phyloP scores from a whole-genome alignment of 2,113 vertebrate species.

The Plotosus lineatus region DNA sequence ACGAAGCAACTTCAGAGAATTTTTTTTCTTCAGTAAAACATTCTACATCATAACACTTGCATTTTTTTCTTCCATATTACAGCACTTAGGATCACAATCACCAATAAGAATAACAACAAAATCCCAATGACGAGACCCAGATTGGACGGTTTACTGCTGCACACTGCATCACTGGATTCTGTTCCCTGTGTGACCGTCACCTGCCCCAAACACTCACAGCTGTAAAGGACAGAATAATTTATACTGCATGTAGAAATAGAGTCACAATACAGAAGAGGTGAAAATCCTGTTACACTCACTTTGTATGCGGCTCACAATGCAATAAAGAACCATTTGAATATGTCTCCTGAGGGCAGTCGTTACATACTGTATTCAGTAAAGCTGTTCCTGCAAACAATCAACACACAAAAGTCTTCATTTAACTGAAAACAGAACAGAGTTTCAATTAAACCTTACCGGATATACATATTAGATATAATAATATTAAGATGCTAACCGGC shows the following conservation, averaged over 20 bases:
- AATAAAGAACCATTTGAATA: conserved; percentile 33
- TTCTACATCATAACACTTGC: not conserved
- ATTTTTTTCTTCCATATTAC: not conserved
- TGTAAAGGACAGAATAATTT: not conserved
- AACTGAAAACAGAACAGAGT: too few relatives aligned
- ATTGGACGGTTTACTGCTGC: not conserved
- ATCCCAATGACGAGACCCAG: not conserved
- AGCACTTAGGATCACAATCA: not conserved
- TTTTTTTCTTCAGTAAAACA: not conserved
- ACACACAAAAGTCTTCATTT: not conserved
- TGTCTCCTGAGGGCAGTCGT: conserved; percentile 7
- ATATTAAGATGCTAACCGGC: conserved; percentile 9
- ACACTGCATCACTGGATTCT: not conserved
- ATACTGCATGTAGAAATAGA: not conserved
- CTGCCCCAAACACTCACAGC: conserved; percentile 26
- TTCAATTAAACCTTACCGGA: too few relatives aligned
- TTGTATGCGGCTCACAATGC: conserved; percentile 25
- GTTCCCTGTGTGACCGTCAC: conserved; percentile 15
- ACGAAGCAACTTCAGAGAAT: too few relatives aligned
- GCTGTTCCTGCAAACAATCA: conserved; percentile 36
- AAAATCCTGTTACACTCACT: not conserved
- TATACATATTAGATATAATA: too few relatives aligned
- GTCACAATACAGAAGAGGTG: not conserved
- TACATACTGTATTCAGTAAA: conserved; percentile 28
- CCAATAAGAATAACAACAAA: not conserved